A percentile compares a stretch with the other conserved stretches of the same genome.
These are phyloP conservation scores for Prionace glauca DNA, from an alignment of 2,797 vertebrate genomes.

Conservation along the genomic window DNA sequence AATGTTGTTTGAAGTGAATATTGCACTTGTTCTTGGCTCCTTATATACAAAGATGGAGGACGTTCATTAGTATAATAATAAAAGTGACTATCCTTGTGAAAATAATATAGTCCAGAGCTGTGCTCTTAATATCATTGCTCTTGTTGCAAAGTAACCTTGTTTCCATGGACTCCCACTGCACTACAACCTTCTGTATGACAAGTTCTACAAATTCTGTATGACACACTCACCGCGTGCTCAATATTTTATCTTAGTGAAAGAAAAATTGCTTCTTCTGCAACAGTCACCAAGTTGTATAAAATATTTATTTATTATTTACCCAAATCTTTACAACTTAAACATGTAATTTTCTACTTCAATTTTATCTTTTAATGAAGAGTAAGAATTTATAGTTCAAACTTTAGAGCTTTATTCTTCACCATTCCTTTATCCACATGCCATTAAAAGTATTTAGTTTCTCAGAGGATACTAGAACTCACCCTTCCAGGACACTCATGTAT, in stretches of 20 bases:
- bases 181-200: background rate
- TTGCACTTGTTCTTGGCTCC: background rate
- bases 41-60: background rate
- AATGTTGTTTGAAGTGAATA: background rate
- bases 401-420: background rate
- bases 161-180: background rate
- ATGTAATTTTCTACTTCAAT: background rate
- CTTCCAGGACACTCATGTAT: too few relatives aligned
- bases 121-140: background rate
- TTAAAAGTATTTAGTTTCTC: background rate
- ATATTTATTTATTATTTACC: background rate
- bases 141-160: background rate
- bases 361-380: background rate
- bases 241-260: background rate
- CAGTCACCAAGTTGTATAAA: background rate
- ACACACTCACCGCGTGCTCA: background rate
- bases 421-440: background rate
- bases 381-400: background rate
- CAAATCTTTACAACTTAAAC: background rate
- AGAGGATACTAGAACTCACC: background rate
- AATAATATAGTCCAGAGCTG: background rate
- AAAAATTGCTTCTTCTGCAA: background rate
- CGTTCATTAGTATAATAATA: background rate
- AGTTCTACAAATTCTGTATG: background rate
- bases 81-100: background rate